phyloP scores from a whole-genome alignment of 2,888 invertebrate species.

The Podabrus alpinus region DNA sequence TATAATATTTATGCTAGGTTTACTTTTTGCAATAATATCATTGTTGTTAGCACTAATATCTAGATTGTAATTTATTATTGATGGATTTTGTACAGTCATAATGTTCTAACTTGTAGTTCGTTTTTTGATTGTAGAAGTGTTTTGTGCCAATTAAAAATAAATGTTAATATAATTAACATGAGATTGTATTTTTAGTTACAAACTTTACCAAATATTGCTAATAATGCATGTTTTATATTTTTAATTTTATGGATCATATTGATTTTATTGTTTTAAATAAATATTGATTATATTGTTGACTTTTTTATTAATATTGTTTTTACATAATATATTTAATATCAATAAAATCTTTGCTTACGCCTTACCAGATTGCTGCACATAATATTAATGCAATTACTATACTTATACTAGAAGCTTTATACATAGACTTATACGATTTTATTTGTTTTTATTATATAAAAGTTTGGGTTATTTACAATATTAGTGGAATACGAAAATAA shows the following conservation, averaged over 20 bases:
- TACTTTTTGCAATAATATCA: conserved; percentile 74
- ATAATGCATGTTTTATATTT: conserved; percentile 20
- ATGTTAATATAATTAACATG: conserved; percentile 10
- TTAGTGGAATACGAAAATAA: background rate
- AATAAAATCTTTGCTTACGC: background rate
- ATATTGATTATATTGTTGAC: conserved; percentile 12
- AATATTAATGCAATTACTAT: background rate
- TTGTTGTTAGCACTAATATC: conserved; percentile 70
- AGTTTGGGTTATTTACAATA: background rate
- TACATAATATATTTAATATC: background rate
- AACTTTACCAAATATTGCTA: conserved; percentile 28
- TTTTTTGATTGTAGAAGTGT: background rate
- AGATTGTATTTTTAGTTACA: conserved; percentile 19
- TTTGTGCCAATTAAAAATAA: background rate
- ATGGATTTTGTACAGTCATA: conserved; percentile 3
- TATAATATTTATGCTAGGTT: conserved; percentile 73
- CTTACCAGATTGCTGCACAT: background rate
- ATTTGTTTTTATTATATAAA: background rate
- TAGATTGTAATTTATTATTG: conserved; percentile 44
- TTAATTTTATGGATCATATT: conserved; percentile 17
- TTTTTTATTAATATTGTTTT: background rate
- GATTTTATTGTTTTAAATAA: conserved; percentile 22
- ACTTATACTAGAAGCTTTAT: background rate
- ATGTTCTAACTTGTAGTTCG: background rate
- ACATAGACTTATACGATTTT: background rate